Evolutionary conservation across 2,797 vertebrate species (phyloP).

Genomic region (Microcaecilia unicolor): DNA sequence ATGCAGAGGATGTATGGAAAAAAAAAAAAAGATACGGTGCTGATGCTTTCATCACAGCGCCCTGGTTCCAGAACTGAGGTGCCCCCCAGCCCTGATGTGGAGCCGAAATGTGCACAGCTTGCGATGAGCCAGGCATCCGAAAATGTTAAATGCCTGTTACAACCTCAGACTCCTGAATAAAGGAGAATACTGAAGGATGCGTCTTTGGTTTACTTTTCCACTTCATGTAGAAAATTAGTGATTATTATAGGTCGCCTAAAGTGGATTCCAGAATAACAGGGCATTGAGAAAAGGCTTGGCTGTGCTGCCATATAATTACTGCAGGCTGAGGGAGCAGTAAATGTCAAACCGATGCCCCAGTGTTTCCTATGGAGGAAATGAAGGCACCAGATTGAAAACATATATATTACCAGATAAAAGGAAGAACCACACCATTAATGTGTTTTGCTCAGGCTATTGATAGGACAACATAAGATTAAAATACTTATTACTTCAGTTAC

Average conservation of each 20-base stretch:
- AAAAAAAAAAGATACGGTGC: no score
- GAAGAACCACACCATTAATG: rapidly evolving
- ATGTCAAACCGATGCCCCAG: not conserved
- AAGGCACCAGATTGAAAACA: not conserved
- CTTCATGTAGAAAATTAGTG: conserved; percentile 9
- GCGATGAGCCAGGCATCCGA: not conserved
- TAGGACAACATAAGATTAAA: not conserved
- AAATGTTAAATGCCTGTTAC: conserved; percentile 10
- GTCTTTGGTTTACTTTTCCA: conserved; percentile 4
- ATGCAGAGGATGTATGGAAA: no score
- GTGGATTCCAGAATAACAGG: conserved; percentile 11
- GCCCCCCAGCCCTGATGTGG: no score
- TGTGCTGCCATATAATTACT: not conserved
- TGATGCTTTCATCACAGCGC: no score
- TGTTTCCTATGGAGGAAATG: not conserved
- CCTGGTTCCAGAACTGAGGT: no score
- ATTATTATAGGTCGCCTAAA: conserved; percentile 7
- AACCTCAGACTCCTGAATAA: conserved; percentile 2
- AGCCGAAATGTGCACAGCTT: no score
- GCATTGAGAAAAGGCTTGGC: not conserved
- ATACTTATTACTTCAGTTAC: conserved; percentile 1
- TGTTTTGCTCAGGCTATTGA: not conserved
- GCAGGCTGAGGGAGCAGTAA: conserved; percentile 6
- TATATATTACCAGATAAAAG: not conserved
- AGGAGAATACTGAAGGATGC: conserved; percentile 4